A percentile compares a stretch with the other conserved stretches of the same genome.
phyloP scores from a whole-genome alignment of 1,140 invertebrate species.

The Orchesella cincta region DNA sequence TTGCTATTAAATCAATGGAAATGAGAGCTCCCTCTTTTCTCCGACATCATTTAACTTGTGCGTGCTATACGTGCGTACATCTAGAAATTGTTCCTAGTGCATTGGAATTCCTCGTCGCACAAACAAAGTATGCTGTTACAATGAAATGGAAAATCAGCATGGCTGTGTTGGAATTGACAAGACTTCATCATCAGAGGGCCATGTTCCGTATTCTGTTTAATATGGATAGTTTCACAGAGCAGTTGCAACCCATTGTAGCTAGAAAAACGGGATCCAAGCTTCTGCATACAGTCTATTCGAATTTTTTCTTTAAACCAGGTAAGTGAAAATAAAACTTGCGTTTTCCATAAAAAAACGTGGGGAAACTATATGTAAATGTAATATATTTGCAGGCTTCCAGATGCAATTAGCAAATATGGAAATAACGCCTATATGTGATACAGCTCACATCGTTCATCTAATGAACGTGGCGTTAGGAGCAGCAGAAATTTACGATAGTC shows the following conservation, averaged over 20 bases:
- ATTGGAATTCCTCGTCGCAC: background rate
- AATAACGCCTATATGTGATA: conserved; percentile 10
- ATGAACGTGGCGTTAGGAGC: background rate
- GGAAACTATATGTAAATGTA: too few species aligned
- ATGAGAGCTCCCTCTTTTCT: background rate
- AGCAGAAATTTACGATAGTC: background rate
- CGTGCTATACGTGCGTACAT: conserved; percentile 14
- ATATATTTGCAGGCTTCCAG: background rate
- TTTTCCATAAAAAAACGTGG: too few species aligned
- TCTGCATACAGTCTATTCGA: background rate
- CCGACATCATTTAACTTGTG: conserved; percentile 10
- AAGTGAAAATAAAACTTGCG: background rate
- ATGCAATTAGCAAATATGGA: conserved; percentile 12
- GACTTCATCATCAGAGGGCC: conserved; percentile 10
- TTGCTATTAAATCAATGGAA: conserved; percentile 3
- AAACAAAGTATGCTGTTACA: conserved; percentile 11
- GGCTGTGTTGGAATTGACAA: conserved; percentile 1
- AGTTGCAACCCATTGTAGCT: conserved; percentile 9
- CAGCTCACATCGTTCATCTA: background rate
- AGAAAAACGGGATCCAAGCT: background rate
- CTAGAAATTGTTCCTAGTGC: conserved; percentile 9
- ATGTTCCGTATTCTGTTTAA: conserved; percentile 5
- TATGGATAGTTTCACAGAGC: background rate
- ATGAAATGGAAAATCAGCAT: background rate
- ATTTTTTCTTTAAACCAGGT: background rate